These are phyloP conservation scores for Meda fulgida DNA, from an alignment of 2,797 vertebrate genomes.

Conservation along the genomic window DNA sequence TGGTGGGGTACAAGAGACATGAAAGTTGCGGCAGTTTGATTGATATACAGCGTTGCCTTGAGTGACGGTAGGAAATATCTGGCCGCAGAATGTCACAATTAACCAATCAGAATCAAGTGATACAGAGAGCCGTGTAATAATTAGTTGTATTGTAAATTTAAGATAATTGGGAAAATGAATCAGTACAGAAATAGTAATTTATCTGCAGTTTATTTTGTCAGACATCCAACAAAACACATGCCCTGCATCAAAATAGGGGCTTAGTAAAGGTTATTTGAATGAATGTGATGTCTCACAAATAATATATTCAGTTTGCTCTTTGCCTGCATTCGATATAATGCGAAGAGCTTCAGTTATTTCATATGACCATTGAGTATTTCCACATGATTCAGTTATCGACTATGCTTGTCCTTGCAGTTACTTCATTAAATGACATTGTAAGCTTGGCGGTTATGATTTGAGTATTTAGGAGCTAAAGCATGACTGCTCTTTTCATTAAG, in stretches of 20 bases:
- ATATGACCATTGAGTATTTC: slow-evolving; percentile 14
- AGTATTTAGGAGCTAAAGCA: slow-evolving; percentile 41
- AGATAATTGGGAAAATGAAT: not conserved
- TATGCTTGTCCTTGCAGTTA: slow-evolving; percentile 39
- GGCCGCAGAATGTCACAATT: not conserved
- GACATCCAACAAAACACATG: slow-evolving; percentile 19
- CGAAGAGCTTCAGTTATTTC: not conserved
- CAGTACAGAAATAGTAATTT: not conserved
- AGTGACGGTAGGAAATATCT: not conserved
- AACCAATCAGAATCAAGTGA: not conserved
- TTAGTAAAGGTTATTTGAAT: slow-evolving; percentile 6
- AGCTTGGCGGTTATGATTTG: slow-evolving; percentile 42
- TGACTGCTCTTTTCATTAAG: slow-evolving; percentile 49
- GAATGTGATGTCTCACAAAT: slow-evolving; percentile 15
- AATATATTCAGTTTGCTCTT: not conserved
- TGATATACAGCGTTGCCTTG: not conserved
- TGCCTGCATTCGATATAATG: slow-evolving; percentile 16
- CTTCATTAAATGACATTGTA: slow-evolving; percentile 39
- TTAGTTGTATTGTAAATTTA: slow-evolving; percentile 9
- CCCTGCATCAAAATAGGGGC: slow-evolving; percentile 9
- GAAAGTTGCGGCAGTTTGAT: not conserved
- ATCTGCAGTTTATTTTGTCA: slow-evolving; percentile 14
- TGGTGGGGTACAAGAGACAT: not conserved
- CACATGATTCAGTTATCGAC: slow-evolving; percentile 48
- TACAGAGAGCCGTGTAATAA: slow-evolving; percentile 30